These are phyloP conservation scores for Myzus persicae DNA, from an alignment of 1,140 invertebrate species.

Conservation along the genomic window DNA sequence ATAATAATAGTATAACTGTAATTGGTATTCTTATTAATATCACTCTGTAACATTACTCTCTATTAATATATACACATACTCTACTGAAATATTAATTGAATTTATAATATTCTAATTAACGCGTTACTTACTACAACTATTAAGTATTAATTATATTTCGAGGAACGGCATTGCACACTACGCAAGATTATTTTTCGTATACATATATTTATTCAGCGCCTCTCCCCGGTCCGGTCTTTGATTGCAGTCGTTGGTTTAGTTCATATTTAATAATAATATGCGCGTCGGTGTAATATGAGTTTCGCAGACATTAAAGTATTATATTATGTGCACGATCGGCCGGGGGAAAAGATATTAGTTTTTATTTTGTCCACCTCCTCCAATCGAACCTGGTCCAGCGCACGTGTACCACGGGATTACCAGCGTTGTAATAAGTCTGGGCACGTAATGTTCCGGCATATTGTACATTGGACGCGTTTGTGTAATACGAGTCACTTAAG, in stretches of 20 bases:
- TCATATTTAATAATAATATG: background rate
- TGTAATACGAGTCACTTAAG: background rate
- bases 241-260: background rate
- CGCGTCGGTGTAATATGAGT: background rate
- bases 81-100: background rate
- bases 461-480: background rate
- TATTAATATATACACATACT: background rate
- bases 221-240: background rate
- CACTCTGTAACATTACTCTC: too few species aligned
- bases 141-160: background rate
- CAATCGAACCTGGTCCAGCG: background rate
- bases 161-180: too few species aligned
- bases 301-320: background rate
- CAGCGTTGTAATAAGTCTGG: background rate
- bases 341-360: background rate
- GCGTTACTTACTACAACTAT: background rate
- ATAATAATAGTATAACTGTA: background rate
- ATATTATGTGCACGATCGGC: background rate
- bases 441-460: background rate
- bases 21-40: background rate
- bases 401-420: background rate
- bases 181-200: background rate
- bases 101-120: background rate
- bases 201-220: background rate
- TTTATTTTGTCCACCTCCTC: background rate